Percentiles rank a stretch among this genome's conserved stretches.
phyloP scores from a whole-genome alignment of 2,888 invertebrate genomes.

The Phyllotreta cruciferae region DNA sequence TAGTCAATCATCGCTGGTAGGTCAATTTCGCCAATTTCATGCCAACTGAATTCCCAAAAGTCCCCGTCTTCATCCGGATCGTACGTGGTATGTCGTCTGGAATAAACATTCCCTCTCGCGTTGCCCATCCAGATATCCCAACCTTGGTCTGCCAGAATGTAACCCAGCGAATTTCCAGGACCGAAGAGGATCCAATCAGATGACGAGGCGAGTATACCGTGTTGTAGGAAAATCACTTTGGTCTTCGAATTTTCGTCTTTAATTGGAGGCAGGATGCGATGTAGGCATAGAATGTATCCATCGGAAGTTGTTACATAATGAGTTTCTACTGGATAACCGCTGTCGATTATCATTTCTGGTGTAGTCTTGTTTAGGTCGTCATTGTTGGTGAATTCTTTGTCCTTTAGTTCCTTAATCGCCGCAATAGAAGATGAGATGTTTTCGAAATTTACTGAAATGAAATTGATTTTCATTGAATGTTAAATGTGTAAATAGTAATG shows the following conservation, averaged over 20 bases:
- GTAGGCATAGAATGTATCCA: conserved; percentile 65
- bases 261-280: conserved; percentile 63
- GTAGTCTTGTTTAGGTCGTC: background rate
- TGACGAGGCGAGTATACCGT: conserved; percentile 64
- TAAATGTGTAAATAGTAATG: no score
- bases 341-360: conserved; percentile 54
- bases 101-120: conserved; percentile 47
- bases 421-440: no score
- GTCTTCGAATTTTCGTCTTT: conserved; percentile 42
- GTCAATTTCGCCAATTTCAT: conserved; percentile 81
- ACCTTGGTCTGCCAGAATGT: conserved; percentile 49
- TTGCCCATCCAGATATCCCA: conserved; percentile 54
- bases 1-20: conserved; percentile 83
- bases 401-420: no score
- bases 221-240: conserved; percentile 61
- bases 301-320: conserved; percentile 62
- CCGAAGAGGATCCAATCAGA: conserved; percentile 65
- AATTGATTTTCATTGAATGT: no score
- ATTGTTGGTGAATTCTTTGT: no score
- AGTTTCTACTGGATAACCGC: conserved; percentile 60
- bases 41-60: conserved; percentile 71
- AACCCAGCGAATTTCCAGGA: conserved; percentile 56
- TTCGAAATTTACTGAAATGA: no score
- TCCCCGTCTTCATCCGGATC: conserved; percentile 46
- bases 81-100: conserved; percentile 43